These are phyloP conservation scores for Nasonia vitripennis DNA, from an alignment of 1,140 invertebrate species.

Conservation along the genomic window DNA sequence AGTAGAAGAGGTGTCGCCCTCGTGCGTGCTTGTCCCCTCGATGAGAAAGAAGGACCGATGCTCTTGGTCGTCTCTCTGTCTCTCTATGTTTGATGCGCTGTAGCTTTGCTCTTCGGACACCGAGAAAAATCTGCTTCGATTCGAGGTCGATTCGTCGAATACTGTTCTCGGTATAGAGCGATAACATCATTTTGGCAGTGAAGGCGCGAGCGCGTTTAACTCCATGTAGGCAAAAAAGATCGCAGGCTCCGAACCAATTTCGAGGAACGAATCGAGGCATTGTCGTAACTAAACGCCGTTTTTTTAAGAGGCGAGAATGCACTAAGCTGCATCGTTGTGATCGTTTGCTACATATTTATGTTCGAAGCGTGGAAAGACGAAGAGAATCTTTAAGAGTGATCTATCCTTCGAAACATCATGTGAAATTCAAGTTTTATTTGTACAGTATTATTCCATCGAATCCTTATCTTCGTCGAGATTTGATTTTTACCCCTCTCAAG, in stretches of 20 bases:
- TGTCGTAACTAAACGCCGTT: neutral
- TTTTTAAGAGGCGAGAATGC: neutral
- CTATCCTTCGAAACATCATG: too few species aligned
- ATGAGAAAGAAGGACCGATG: constrained; percentile 24
- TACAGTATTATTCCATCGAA: too few species aligned
- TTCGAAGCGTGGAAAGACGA: constrained; percentile 22
- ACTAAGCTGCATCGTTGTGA: constrained; percentile 12
- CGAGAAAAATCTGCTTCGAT: constrained; percentile 17
- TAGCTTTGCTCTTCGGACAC: neutral
- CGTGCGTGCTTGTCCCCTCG: constrained; percentile 55
- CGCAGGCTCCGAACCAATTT: neutral
- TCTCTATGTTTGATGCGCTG: neutral
- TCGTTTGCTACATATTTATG: neutral
- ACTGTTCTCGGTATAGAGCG: neutral
- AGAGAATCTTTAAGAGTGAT: constrained; percentile 24
- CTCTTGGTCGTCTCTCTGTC: constrained; percentile 14
- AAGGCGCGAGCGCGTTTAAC: neutral
- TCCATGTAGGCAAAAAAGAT: neutral
- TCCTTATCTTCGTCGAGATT: neutral
- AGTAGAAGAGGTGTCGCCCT: constrained; percentile 6
- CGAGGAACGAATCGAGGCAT: neutral
- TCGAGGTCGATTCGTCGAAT: neutral
- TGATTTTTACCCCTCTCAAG: neutral
- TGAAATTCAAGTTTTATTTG: neutral
- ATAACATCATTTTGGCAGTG: constrained; percentile 40